Evolutionary conservation across 2,113 vertebrate genomes (phyloP), one percentile per base, ranked within the genome.

Genomic region (Albula glossodonta): DNA sequence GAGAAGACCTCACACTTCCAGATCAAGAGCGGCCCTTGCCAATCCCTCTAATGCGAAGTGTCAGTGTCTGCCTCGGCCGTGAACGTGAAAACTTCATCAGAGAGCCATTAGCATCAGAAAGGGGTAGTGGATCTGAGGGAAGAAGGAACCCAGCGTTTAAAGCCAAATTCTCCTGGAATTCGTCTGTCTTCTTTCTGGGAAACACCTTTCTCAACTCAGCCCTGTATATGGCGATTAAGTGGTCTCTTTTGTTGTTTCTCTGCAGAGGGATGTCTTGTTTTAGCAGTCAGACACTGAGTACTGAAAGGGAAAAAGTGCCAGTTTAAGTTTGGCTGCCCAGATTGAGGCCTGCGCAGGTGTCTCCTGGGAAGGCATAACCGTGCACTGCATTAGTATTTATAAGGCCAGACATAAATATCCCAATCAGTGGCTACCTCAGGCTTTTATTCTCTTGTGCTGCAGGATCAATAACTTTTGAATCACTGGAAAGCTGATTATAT

Each of bases 401-500:
- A 17, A 50, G 31, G 51, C 12, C 7, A 48, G 56, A 41, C 84
- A 84, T 56, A 51, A 80, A 81, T 66, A 52, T 31, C 85, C 49
- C 87, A 82, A 63, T 25, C 17, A 51, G 56, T 52, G 70, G 81
- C 84, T 31, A 53, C 8, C 51, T 2, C 53, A 2, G 6, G 78
- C 86, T 66, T 53, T 77, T 87, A 63, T 83, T 17, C 60, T 85
- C 89, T 88, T 88, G 78, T 82, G 66, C 74, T 85, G 88, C 12
- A 91, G 91, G 83, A 90, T 94, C 88, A 85, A 87, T 87, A 80
- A 63, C 87, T 89, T 87, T 77, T 86, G 77, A 90, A 92, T 92
- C 90, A 87, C 78, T 25, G 56, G 88, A 90, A 90, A 93, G 89
- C 89, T 90, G 90, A 92, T 94, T 92, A 92, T 87, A 84, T 86